A percentile compares a stretch with the other conserved stretches of the same genome.
Evolutionary conservation across 2,113 vertebrate species (phyloP).

Genomic region (Lipophrys pholis): DNA sequence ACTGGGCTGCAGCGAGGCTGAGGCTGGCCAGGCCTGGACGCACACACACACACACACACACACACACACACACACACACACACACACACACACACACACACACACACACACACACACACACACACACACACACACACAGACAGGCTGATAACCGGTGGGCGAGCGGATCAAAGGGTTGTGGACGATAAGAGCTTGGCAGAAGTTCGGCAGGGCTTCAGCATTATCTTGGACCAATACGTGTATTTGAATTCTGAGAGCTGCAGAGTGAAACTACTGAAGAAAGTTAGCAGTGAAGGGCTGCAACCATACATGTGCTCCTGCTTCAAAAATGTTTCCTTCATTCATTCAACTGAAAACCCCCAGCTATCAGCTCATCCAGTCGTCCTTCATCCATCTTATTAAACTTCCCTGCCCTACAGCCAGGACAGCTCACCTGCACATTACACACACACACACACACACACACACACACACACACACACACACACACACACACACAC

Average conservation of each 20-base stretch:
- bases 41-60: not conserved
- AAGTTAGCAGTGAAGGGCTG: not conserved
- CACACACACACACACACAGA: constrained; percentile 24
- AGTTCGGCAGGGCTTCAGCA: constrained; percentile 55
- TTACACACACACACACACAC: no score
- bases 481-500: no score
- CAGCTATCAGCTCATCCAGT: no score
- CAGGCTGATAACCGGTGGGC: constrained; percentile 90
- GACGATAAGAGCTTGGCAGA: constrained; percentile 86
- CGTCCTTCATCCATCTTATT: no score
- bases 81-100: constrained; percentile 1
- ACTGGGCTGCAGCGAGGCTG: constrained; percentile 59
- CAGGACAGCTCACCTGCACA: no score
- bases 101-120: constrained; percentile 31
- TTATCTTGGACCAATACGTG: constrained; percentile 53
- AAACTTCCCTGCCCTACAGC: no score
- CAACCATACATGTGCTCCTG: not conserved
- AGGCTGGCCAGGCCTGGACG: constrained; percentile 63
- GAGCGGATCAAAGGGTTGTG: constrained; percentile 92
- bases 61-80: constrained; percentile 16
- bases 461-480: no score
- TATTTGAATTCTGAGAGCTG: constrained; percentile 43
- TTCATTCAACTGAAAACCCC: no score
- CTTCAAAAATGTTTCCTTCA: not conserved
- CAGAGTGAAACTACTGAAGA: constrained; percentile 9